Conservation (phyloP, 2,888 invertebrate species). For the Lymantria dispar region DNA sequence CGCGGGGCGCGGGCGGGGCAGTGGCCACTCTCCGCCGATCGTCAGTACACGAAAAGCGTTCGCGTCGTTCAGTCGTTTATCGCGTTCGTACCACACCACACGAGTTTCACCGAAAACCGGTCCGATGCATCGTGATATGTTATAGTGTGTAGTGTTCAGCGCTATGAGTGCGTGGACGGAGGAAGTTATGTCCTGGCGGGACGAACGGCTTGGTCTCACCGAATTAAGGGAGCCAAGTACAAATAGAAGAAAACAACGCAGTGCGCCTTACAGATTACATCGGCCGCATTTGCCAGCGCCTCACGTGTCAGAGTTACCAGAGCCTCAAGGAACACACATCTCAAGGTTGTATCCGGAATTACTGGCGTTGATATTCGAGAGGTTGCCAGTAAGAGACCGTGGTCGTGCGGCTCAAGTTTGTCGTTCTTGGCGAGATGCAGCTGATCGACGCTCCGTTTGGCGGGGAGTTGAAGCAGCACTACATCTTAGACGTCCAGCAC, state of each 20-base stretch:
- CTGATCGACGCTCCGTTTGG: slow-evolving; percentile 96
- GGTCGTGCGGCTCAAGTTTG: slow-evolving; percentile 96
- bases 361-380: slow-evolving; percentile 94
- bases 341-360: slow-evolving; percentile 96
- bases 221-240: slow-evolving; percentile 70
- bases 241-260: slow-evolving; percentile 78
- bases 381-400: slow-evolving; percentile 93
- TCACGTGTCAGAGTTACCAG: slow-evolving; percentile 73
- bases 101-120: slow-evolving; percentile 71
- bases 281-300: slow-evolving; percentile 82
- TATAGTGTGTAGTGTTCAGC: slow-evolving; percentile 65
- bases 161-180: slow-evolving; percentile 79
- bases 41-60: slow-evolving; percentile 67
- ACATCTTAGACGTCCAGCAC: slow-evolving; percentile 91
- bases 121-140: slow-evolving; percentile 69
- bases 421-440: slow-evolving; percentile 94
- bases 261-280: slow-evolving; percentile 86
- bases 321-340: slow-evolving; percentile 87
- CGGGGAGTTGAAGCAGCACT: slow-evolving; percentile 95
- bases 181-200: slow-evolving; percentile 75
- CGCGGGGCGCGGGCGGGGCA: slow-evolving; percentile 51
- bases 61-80: slow-evolving; percentile 50
- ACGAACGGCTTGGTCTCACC: slow-evolving; percentile 71
- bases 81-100: slow-evolving; percentile 35
- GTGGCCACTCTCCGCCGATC: slow-evolving; percentile 33